phyloP scores from a whole-genome alignment of 2,797 vertebrate species.

The Xenopus petersii region DNA sequence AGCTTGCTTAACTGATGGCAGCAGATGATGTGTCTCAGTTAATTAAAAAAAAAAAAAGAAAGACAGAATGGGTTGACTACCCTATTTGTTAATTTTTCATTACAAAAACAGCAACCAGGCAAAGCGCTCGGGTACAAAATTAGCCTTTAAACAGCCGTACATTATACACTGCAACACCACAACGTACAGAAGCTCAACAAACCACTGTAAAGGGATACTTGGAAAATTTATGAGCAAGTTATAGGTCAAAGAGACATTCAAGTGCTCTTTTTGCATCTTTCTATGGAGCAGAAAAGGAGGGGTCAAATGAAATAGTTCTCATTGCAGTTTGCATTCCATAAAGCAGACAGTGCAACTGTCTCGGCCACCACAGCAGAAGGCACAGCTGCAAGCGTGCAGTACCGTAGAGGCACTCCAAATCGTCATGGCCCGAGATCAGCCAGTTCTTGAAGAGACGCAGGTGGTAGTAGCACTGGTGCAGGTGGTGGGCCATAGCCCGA shows the following conservation, averaged over 20 bases:
- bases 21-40: no score
- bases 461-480: conserved; percentile 97
- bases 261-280: conserved; percentile 21
- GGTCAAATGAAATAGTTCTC: conserved; percentile 31
- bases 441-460: conserved; percentile 97
- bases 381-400: conserved; percentile 74
- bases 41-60: not conserved
- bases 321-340: conserved; percentile 59
- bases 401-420: conserved; percentile 96
- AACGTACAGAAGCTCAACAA: conserved; percentile 34
- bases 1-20: no score
- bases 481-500: conserved; percentile 89
- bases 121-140: conserved; percentile 39
- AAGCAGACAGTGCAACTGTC: conserved; percentile 58
- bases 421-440: conserved; percentile 94
- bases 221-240: conserved; percentile 22
- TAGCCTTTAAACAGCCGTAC: conserved; percentile 38
- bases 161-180: conserved; percentile 51
- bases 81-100: conserved; percentile 3
- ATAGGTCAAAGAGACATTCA: conserved; percentile 33
- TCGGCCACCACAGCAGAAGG: conserved; percentile 52
- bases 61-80: not conserved
- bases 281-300: not conserved
- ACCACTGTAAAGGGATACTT: conserved; percentile 15
- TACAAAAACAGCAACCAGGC: conserved; percentile 43